phyloP scores from a whole-genome alignment of 1,140 invertebrate species.

The Pseudobourletiella spinata region DNA sequence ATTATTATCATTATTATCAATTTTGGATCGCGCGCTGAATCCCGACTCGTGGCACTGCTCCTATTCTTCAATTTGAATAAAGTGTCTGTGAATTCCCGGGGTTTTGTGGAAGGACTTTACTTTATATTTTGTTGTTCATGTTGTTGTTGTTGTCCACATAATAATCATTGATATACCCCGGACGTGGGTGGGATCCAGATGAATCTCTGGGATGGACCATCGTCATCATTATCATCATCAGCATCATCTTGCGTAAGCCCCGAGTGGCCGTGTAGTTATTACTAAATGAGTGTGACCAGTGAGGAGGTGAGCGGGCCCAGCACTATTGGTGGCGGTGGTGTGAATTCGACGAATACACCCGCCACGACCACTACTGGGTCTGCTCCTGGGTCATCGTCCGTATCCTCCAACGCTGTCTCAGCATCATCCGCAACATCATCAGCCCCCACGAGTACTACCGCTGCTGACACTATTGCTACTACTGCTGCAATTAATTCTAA shows the following conservation, averaged over 20 bases:
- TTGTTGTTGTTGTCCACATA: neutral
- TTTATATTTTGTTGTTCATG: neutral
- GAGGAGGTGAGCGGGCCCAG: conserved; percentile 19
- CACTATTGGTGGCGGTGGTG: conserved; percentile 6
- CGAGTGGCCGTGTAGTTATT: neutral
- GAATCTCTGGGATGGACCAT: too few relatives aligned
- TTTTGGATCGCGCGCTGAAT: too few relatives aligned
- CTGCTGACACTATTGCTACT: neutral
- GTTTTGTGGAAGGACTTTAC: conserved; percentile 1
- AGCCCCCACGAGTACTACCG: neutral
- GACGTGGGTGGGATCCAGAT: too few relatives aligned
- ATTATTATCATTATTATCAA: too few relatives aligned
- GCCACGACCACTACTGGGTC: conserved; percentile 5
- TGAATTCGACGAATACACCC: conserved; percentile 1
- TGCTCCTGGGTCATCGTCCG: too few relatives aligned
- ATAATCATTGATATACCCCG: neutral
- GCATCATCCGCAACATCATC: too few relatives aligned
- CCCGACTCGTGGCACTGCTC: too few relatives aligned
- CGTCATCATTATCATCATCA: too few relatives aligned
- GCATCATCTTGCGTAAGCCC: too few relatives aligned
- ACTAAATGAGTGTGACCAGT: conserved; percentile 29
- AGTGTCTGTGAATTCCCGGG: neutral
- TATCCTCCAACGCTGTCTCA: too few relatives aligned
- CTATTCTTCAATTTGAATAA: too few relatives aligned
- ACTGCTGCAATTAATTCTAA: neutral